Evolutionary conservation across 2,888 invertebrate species (phyloP).

Genomic region (Lathronympha strigana): DNA sequence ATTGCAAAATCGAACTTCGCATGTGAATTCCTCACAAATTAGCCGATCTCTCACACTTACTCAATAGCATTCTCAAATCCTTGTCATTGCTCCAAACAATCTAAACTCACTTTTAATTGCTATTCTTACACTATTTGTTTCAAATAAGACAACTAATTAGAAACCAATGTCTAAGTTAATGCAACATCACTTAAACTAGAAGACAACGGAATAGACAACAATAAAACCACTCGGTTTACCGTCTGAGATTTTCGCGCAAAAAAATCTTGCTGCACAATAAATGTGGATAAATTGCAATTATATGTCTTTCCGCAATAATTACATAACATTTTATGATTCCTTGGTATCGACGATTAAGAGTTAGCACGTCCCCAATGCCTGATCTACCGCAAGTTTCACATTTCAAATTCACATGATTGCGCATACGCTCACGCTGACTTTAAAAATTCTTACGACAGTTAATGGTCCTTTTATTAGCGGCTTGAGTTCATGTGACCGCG

Average conservation of each 20-base stretch:
- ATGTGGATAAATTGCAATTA: not conserved
- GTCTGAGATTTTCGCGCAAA: constrained; percentile 21
- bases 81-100: not conserved
- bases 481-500: constrained; percentile 59
- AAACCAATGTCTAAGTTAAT: constrained; percentile 1
- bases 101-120: not conserved
- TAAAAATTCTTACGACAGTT: constrained; percentile 56
- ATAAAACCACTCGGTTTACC: constrained; percentile 12
- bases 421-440: constrained; percentile 57
- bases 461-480: constrained; percentile 69
- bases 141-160: not conserved
- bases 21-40: not conserved
- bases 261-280: constrained; percentile 8
- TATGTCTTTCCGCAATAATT: not conserved
- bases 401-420: constrained; percentile 64
- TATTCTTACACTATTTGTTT: not conserved
- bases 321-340: not conserved
- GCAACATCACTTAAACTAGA: constrained; percentile 2
- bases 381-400: constrained; percentile 60
- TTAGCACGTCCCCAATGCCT: constrained; percentile 49
- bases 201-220: constrained; percentile 12
- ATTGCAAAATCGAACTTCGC: constrained; percentile 22
- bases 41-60: not conserved
- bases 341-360: constrained; percentile 8
- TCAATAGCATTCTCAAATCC: not conserved